Percentiles rank a stretch among this genome's conserved stretches.
These are phyloP conservation scores for Neomorphus geoffroyi DNA, from an alignment of 2,797 vertebrate genomes.

Conservation along the genomic window DNA sequence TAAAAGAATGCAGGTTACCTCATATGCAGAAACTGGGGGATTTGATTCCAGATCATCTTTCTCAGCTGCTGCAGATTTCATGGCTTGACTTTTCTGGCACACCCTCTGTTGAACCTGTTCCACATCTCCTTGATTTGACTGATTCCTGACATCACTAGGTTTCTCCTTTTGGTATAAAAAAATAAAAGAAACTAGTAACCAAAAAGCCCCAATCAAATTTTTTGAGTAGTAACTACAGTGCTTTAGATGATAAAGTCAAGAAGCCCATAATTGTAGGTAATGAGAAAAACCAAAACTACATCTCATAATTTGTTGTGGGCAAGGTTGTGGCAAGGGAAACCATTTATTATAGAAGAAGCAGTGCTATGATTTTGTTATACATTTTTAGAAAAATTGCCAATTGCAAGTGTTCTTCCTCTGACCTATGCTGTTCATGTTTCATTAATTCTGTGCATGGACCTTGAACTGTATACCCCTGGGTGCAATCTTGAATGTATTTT, in stretches of 20 bases:
- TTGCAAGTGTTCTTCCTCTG: background rate
- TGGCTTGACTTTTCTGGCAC: background rate
- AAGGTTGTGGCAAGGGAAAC: constrained; percentile 13
- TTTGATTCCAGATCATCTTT: background rate
- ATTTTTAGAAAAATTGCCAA: background rate
- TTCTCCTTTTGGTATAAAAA: constrained; percentile 11
- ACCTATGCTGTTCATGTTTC: background rate
- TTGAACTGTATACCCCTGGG: background rate
- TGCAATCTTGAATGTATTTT: background rate
- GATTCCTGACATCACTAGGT: background rate
- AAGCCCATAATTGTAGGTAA: constrained; percentile 29
- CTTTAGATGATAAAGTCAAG: background rate
- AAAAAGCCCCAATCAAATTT: constrained; percentile 12
- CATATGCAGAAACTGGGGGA: background rate
- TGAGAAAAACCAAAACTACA: constrained; percentile 14
- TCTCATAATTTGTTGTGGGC: background rate
- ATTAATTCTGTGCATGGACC: background rate
- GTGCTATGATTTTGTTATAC: background rate
- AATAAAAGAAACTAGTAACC: constrained; percentile 42
- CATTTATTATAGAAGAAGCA: background rate
- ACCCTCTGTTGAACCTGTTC: background rate
- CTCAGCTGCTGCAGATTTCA: background rate
- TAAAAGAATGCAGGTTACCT: constrained; percentile 1
- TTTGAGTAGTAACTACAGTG: background rate
- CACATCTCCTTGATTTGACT: background rate